Conservation (phyloP, 2,888 invertebrate species). For the Lithophane leautieri region DNA sequence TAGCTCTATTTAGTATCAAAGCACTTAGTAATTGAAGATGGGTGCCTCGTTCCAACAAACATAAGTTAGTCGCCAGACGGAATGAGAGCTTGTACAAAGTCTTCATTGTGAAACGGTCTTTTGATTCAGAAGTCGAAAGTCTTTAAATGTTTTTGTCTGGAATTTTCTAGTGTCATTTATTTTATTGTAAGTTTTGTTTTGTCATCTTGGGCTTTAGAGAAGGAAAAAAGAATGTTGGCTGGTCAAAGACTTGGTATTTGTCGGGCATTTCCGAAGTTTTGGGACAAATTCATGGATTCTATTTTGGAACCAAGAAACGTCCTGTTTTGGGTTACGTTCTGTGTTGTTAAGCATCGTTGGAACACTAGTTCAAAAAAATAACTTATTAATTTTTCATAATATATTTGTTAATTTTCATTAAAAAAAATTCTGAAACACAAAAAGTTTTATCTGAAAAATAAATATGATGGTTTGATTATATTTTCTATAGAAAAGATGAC, state of each 20-base stretch:
- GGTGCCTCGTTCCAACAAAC: conserved; percentile 33
- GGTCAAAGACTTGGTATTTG: neutral
- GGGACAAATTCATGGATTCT: neutral
- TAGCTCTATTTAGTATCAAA: conserved; percentile 41
- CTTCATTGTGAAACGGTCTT: conserved; percentile 31
- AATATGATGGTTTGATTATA: neutral
- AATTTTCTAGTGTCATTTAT: neutral
- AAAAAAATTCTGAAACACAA: rapidly evolving
- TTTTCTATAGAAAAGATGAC: neutral
- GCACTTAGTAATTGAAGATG: conserved; percentile 50
- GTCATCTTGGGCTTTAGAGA: neutral
- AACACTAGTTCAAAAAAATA: neutral
- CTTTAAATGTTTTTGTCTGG: conserved; percentile 27
- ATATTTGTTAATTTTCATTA: too few relatives aligned
- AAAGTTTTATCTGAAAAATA: neutral
- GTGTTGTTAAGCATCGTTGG: neutral
- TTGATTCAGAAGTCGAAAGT: conserved; percentile 35
- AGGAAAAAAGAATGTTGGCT: neutral
- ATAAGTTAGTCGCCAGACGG: conserved; percentile 45
- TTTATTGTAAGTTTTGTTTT: neutral
- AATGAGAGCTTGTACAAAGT: conserved; percentile 40
- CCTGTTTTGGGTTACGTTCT: neutral
- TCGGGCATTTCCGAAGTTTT: neutral
- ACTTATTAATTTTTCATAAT: too few relatives aligned
- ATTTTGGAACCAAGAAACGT: neutral